Base-by-base conservation (phyloP, 2,888 invertebrate species). In the Gymnosoma rotundatum region DNA sequence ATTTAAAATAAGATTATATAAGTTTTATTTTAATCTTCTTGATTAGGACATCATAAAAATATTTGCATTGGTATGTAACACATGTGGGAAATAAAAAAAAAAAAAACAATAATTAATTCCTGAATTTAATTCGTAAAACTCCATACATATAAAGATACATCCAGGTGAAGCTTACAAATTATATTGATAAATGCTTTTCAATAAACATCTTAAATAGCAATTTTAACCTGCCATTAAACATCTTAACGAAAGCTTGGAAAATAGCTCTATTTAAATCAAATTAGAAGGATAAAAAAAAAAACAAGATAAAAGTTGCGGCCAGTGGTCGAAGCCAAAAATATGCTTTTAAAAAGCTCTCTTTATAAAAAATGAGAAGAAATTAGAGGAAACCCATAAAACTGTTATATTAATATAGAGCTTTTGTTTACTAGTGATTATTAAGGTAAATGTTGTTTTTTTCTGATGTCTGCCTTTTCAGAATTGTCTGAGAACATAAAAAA, bases 271-370 rank as follows among this genome's bases (percentile, higher is more conserved):
- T 48, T 2, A 20, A 66, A 75, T 61, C 66, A 70, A 64, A 79
- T 75, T 63, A 78, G 70, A 78, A 18, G 56, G 38, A 70, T 54
- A 21, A 36, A 61, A n/a, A 63, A 56, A 12, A 60, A 72, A 50
- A 9, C 36, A 70, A 76, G 52, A 36, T 32, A 50, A 79, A 78
- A 80, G 73, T 25, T 80, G 80, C 83, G 83, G 84, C 84, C 84
- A 81, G 84, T 81, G 73, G 81, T 64, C 69, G 64, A 14, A 70
- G 58, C 12, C 16, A 56, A 69, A 54, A 36, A 20, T 20, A 0
- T 20, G 52, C 32, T 61, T 66, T 54, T 4, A 32, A 48, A 72
- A 74, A 80, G 78, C 78, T 74, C 73, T 74, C 12, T 32, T 32
- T 45, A 20, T 48, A 14, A 7, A 12, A 79, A 36, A 45, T 14